Base-by-base conservation (phyloP, 2,113 vertebrate genomes). In the Chaetodon trifascialis region DNA sequence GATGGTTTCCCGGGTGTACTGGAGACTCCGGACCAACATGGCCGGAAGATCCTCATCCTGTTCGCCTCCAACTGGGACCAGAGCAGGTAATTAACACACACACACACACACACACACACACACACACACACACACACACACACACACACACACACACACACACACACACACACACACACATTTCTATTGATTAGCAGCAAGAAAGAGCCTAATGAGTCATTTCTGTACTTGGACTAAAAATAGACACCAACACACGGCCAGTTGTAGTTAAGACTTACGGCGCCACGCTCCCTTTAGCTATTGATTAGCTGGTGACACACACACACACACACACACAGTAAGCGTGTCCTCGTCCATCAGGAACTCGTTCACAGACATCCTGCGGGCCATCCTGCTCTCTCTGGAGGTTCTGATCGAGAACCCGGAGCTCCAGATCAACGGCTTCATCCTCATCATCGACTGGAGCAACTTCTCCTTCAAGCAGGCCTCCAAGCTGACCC, bases 391-490 rank as follows among this genome's bases (percentile, higher is more conserved):
- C 92, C 95, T 99, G 65, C 97, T 99, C 86, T 99, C 98, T 42
- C 94, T 99, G 93, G 98, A 99, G 95, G 96, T 98, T 70, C 96
- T 99, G 96, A 99, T 99, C 58, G 98, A 99, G 92, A 98, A 99
- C 81, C 97, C 97, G 0, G 98, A 99, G 93, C 97, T 98, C 65
- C 98, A 99, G 92, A 97, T 99, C 85, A 99, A 99, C 88, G 98
- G 98, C 82, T 99, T 99, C 96, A 96, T 99, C 93, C 95, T 99
- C 93, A 99, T 99, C 94, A 99, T 99, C 92, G 98, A 99, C 95
- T 99, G 98, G 98, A 99, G 98, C 94, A 99, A 99, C 94, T 99
- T 99, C 94, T 98, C 98, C 81, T 99, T 99, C 94, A 99, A 99
- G 81, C 98, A 99, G 92, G 98, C 98, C n/a, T 99, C 98, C 42